phyloP scores from a whole-genome alignment of 92 coral and sea anemone species.

The Virgularia gustaviana region DNA sequence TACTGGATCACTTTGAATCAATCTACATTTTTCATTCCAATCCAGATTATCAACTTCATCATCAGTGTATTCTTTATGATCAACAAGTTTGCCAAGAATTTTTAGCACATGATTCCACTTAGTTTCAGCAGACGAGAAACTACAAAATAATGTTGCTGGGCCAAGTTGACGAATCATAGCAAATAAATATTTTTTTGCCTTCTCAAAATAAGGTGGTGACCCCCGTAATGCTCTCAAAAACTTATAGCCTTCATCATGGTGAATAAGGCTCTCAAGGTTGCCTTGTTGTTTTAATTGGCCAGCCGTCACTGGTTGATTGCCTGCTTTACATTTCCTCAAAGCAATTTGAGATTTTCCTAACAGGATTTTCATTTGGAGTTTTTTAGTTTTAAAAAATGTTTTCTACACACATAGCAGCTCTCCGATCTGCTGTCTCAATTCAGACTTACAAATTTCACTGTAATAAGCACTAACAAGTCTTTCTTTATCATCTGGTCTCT shows the following conservation, averaged over 20 bases:
- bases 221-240: slow-evolving; percentile 51
- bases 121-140: neutral
- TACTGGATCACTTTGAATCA: slow-evolving; percentile 49
- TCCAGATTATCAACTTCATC: neutral
- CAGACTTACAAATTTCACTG: slow-evolving; percentile 45
- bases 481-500: slow-evolving; percentile 45
- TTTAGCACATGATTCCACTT: slow-evolving; percentile 10
- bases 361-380: slow-evolving; percentile 44
- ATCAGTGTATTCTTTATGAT: slow-evolving; percentile 1
- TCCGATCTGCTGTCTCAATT: slow-evolving; percentile 30
- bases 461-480: slow-evolving; percentile 14
- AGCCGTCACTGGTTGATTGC: slow-evolving; percentile 46
- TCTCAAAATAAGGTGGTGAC: slow-evolving; percentile 49
- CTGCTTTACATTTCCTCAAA: slow-evolving; percentile 37
- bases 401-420: slow-evolving; percentile 45
- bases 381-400: slow-evolving; percentile 39
- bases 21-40: slow-evolving; percentile 2
- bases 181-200: slow-evolving; percentile 45
- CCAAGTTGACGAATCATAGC: slow-evolving; percentile 54
- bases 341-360: slow-evolving; percentile 46
- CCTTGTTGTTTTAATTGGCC: slow-evolving; percentile 46
- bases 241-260: slow-evolving; percentile 51
- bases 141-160: slow-evolving; percentile 48
- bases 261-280: slow-evolving; percentile 39
- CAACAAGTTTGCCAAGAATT: slow-evolving; percentile 8